Percentiles rank a stretch among this genome's conserved stretches.
Conservation (phyloP, 1,140 invertebrate genomes). For the Phenacoccus solenopsis region DNA sequence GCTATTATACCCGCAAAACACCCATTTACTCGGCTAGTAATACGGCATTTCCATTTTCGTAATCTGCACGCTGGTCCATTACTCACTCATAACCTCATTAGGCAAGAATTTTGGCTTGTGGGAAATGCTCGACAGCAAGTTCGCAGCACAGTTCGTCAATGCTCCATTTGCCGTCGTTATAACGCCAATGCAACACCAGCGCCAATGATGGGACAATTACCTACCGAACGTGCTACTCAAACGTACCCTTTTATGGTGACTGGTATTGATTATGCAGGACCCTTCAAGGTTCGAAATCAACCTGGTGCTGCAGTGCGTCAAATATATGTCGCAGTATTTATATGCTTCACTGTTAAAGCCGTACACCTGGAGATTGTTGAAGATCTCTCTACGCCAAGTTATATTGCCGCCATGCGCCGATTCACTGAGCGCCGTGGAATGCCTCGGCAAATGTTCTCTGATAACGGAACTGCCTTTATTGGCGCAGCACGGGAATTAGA, state of each 20-base stretch:
- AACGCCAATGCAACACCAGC: neutral
- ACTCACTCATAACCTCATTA: neutral
- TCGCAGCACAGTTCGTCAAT: neutral
- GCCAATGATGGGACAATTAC: neutral
- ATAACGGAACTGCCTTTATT: slow-evolving; percentile 33
- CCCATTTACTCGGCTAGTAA: neutral
- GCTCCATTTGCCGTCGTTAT: neutral
- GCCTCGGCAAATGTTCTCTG: slow-evolving; percentile 28
- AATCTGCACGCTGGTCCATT: neutral
- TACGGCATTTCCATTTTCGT: neutral
- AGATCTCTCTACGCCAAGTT: slow-evolving; percentile 28
- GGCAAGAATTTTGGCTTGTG: neutral
- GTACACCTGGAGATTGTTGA: slow-evolving; percentile 32
- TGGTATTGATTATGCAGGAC: slow-evolving; percentile 1
- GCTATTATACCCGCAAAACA: slow-evolving; percentile 20
- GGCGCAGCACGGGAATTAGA: slow-evolving; percentile 27
- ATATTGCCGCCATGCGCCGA: slow-evolving; percentile 29
- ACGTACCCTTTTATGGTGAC: neutral
- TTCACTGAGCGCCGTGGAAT: slow-evolving; percentile 29
- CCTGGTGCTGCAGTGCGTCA: slow-evolving; percentile 19
- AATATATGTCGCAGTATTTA: slow-evolving; percentile 25
- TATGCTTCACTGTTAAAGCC: slow-evolving; percentile 30
- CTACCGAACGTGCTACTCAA: neutral
- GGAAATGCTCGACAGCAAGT: neutral
- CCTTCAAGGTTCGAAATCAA: neutral